phyloP scores from a whole-genome alignment of 2,888 invertebrate genomes.

The Nomada fucata region DNA sequence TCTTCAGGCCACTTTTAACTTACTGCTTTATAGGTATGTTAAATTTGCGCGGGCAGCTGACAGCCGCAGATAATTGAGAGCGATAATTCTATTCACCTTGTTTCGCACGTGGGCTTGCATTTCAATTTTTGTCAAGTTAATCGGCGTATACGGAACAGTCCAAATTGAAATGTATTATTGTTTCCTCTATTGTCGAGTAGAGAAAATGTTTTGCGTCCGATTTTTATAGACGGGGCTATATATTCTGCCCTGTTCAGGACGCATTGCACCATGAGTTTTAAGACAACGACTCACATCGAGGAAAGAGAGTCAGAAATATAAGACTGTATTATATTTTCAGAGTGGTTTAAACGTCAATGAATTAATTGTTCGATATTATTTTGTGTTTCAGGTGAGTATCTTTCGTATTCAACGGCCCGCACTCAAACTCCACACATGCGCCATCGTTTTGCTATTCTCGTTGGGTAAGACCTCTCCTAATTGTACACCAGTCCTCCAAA shows the following conservation, averaged over 20 bases:
- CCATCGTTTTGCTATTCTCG: background rate
- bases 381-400: slow-evolving; percentile 47
- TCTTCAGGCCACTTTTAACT: background rate
- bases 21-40: background rate
- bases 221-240: too few relatives aligned
- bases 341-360: too few relatives aligned
- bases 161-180: too few relatives aligned
- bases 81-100: background rate
- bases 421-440: background rate
- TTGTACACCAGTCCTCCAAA: too few relatives aligned
- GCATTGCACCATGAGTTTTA: too few relatives aligned
- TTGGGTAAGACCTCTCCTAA: too few relatives aligned
- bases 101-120: background rate
- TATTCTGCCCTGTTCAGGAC: too few relatives aligned
- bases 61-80: background rate
- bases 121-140: too few relatives aligned
- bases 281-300: too few relatives aligned
- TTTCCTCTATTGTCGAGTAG: too few relatives aligned
- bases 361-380: background rate
- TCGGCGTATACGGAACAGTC: too few relatives aligned
- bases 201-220: too few relatives aligned
- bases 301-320: background rate
- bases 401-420: background rate
- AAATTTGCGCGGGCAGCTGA: background rate
- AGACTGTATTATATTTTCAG: background rate